Evolutionary conservation across 2,797 vertebrate genomes (phyloP).

Genomic region (Ataeniobius toweri): DNA sequence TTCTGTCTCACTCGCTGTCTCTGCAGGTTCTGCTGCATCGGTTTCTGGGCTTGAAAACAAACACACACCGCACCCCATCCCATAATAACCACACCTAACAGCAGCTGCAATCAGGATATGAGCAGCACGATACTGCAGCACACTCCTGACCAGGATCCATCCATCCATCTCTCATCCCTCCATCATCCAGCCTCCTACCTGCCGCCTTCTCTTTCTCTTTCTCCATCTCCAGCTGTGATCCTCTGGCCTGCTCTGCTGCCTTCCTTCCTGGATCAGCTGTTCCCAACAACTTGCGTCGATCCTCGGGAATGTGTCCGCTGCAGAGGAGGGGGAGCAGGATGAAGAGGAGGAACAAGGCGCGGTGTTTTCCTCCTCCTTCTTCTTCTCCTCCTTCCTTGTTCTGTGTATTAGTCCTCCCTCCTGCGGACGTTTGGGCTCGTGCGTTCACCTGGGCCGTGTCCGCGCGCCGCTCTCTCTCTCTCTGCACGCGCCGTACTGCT

Average conservation of each 20-base stretch:
- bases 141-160: slow-evolving; percentile 13
- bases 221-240: slow-evolving; percentile 56
- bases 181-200: slow-evolving; percentile 56
- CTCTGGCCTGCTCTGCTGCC: slow-evolving; percentile 17
- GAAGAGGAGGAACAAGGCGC: slow-evolving; percentile 3
- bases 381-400: slow-evolving; percentile 30
- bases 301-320: slow-evolving; percentile 4
- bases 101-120: slow-evolving; percentile 51
- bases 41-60: neutral
- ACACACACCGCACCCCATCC: slow-evolving; percentile 55
- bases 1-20: neutral
- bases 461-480: slow-evolving; percentile 32
- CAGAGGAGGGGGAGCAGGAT: neutral
- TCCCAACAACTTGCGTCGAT: slow-evolving; percentile 40
- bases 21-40: slow-evolving; percentile 13
- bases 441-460: slow-evolving; percentile 61
- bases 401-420: slow-evolving; percentile 15
- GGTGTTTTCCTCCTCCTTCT: slow-evolving; percentile 7
- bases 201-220: slow-evolving; percentile 68
- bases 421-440: slow-evolving; percentile 61
- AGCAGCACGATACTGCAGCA: slow-evolving; percentile 58
- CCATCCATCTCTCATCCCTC: slow-evolving; percentile 20
- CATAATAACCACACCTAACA: slow-evolving; percentile 74
- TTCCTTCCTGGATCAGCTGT: slow-evolving; percentile 20
- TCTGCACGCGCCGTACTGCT: slow-evolving; percentile 36